phyloP scores from a whole-genome alignment of 2,888 invertebrate species.

The Gibbula magus region DNA sequence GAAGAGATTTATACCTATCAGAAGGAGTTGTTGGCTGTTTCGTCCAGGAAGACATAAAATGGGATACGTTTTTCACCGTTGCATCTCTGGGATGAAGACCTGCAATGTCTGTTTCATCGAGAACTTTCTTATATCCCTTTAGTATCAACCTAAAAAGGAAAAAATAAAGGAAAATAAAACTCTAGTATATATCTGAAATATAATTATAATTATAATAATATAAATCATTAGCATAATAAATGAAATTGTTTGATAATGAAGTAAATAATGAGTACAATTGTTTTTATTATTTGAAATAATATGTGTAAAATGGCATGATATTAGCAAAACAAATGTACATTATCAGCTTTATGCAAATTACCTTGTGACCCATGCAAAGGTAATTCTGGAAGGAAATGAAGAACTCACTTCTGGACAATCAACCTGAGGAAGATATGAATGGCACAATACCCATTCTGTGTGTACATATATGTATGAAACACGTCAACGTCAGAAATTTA shows the following conservation, averaged over 20 bases:
- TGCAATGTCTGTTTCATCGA: background rate
- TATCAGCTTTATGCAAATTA: constrained; percentile 39
- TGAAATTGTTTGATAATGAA: no score
- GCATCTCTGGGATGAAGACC: background rate
- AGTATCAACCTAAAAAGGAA: background rate
- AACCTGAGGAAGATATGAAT: constrained; percentile 47
- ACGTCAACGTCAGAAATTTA: background rate
- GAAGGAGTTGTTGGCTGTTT: background rate
- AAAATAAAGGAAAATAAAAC: no score
- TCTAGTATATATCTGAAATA: no score
- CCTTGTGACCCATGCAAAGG: constrained; percentile 73
- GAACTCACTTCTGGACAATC: constrained; percentile 71
- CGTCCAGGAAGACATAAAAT: background rate
- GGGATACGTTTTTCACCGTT: background rate
- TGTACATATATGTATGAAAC: background rate
- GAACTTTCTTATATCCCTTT: background rate
- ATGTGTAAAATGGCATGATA: no score
- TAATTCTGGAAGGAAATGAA: constrained; percentile 71
- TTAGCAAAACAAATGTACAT: background rate
- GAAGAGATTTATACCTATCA: no score
- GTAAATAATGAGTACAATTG: no score
- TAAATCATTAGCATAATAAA: no score
- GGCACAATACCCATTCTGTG: background rate
- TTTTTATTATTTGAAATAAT: no score
- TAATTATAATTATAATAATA: no score